Evolutionary conservation across 1,140 invertebrate genomes (phyloP).

Genomic region (Pseudomyrmex gracilis): DNA sequence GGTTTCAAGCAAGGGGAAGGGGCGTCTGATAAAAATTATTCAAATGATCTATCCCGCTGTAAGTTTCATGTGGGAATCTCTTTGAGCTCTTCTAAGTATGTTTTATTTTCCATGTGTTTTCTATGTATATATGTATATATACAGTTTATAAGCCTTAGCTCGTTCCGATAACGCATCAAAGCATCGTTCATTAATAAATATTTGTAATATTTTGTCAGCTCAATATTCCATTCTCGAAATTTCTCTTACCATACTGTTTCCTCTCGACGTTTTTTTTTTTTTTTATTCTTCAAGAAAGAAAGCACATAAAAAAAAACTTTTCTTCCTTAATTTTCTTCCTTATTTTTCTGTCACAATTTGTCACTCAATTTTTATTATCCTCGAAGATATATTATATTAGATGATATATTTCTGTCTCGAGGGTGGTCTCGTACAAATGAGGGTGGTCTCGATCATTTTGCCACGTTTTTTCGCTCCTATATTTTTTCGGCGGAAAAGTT

Average conservation of each 20-base stretch:
- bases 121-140: too few relatives aligned
- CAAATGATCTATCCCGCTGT: constrained; percentile 76
- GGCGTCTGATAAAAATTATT: constrained; percentile 80
- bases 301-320: too few relatives aligned
- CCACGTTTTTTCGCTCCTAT: neutral
- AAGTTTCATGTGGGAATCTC: constrained; percentile 75
- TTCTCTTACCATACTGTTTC: too few relatives aligned
- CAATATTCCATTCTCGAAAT: neutral
- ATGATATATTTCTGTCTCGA: neutral
- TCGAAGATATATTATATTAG: too few relatives aligned
- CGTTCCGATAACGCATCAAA: neutral
- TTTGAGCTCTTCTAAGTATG: neutral
- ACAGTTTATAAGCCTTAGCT: neutral
- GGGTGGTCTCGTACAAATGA: neutral
- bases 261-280: too few relatives aligned
- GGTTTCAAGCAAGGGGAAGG: constrained; percentile 75
- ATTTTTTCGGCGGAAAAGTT: neutral
- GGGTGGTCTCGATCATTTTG: too few relatives aligned
- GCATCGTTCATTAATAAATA: neutral
- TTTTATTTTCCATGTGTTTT: too few relatives aligned
- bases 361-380: too few relatives aligned
- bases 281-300: too few relatives aligned
- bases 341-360: too few relatives aligned
- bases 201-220: neutral
- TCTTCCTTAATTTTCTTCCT: too few relatives aligned